Evolutionary conservation across 2,797 vertebrate genomes (phyloP), one percentile per base, ranked within the genome.

Genomic region (Gorsachius magnificus): DNA sequence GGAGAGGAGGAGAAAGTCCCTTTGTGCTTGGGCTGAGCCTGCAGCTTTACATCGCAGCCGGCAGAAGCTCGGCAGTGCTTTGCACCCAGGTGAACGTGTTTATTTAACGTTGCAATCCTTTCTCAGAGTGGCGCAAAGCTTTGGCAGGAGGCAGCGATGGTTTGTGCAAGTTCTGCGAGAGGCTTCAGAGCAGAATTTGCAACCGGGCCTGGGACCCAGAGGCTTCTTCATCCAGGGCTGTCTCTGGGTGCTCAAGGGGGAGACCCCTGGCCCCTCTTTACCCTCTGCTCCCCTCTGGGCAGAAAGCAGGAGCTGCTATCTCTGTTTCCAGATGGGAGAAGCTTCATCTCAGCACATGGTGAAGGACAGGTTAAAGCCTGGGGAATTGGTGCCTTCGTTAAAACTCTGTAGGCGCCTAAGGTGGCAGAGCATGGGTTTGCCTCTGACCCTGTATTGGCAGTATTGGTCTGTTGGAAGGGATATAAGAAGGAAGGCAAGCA

Each of bases 81-180:
- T 9, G 54, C 17, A 9, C 29, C 31, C 80, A 6, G 83, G 87
- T 25, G 76, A 48, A 36, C 5, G 57, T 46, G 17, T 76, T 72
- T 69, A 38, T 56, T 51, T 31, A 31, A 43, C 5, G 0, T 4
- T 6, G 4, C 95, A 87, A 36, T 63, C 89, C 85, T 26, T 43
- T 18, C 93, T 33, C 15, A 0, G 51, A 20, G 78, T 83, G 94
- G 71, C 1, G 41, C 93, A 92, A 94, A 94, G 56, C 15, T 25
- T 65, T 87, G 93, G 89, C 96, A 85, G 86, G 81, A 85, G 78
- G 12, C 33, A 17, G 64, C 0, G 1, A 10, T 1, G 68, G 21
- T 71, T 92, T 92, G 78, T 76, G 90, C 81, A 93, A 92, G 91
- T 16, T 19, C 81, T 89, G 82, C 2, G 4, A 75, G 83, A 57